Percentiles rank a stretch among this genome's conserved stretches.
Conservation (phyloP, 2,888 invertebrate species). For the Leucozona laternaria region DNA sequence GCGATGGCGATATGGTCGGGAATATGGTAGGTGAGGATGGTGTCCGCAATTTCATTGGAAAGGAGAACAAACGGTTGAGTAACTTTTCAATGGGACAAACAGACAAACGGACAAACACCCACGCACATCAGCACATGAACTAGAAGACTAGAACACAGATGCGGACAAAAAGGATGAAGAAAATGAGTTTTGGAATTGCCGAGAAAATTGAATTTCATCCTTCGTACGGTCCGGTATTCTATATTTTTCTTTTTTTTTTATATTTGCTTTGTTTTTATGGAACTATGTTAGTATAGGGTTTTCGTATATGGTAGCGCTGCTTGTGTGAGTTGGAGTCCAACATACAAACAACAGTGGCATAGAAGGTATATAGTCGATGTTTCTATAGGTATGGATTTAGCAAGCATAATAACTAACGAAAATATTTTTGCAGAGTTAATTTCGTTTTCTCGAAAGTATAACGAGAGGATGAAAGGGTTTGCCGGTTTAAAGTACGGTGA, state of each 20-base stretch:
- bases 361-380: slow-evolving; percentile 12
- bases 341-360: not conserved
- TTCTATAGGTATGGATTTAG: not conserved
- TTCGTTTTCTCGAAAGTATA: slow-evolving; percentile 26
- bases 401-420: slow-evolving; percentile 11
- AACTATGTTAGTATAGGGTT: slow-evolving; percentile 14
- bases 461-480: slow-evolving; percentile 35
- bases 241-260: slow-evolving; percentile 16
- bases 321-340: not conserved
- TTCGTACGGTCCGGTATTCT: slow-evolving; percentile 38
- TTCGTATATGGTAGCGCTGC: not conserved
- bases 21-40: not conserved
- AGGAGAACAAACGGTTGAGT: slow-evolving; percentile 54
- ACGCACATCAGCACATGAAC: slow-evolving; percentile 28
- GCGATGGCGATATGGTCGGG: not conserved
- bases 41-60: slow-evolving; percentile 61
- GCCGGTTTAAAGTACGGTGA: slow-evolving; percentile 4
- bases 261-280: not conserved
- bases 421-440: slow-evolving; percentile 54
- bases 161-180: slow-evolving; percentile 33
- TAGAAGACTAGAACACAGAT: slow-evolving; percentile 18
- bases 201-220: slow-evolving; percentile 72
- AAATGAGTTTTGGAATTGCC: slow-evolving; percentile 72
- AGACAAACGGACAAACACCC: slow-evolving; percentile 55
- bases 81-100: slow-evolving; percentile 47